Evolutionary conservation across 2,113 vertebrate genomes (phyloP).

Genomic region (Dermatemys mawii): DNA sequence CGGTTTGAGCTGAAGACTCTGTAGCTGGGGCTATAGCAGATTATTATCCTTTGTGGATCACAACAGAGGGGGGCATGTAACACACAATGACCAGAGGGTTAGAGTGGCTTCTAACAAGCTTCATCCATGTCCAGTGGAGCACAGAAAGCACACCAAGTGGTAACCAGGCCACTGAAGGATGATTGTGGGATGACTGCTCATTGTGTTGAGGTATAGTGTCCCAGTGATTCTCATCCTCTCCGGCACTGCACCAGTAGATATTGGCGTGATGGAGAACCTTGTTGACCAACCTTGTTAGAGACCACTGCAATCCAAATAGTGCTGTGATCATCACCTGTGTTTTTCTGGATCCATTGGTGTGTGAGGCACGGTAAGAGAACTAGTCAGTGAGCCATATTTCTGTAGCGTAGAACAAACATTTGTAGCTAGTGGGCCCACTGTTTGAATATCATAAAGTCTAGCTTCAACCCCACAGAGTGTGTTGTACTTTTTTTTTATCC

Average conservation of each 20-base stretch:
- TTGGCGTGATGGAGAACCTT: fast-evolving
- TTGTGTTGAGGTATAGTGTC: background rate
- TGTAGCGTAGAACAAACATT: background rate
- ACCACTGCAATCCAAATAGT: background rate
- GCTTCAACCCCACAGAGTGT: background rate
- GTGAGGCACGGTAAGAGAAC: background rate
- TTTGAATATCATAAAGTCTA: background rate
- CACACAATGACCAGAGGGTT: background rate
- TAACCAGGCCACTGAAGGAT: background rate
- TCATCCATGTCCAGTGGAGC: background rate
- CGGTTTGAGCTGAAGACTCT: background rate
- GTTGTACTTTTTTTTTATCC: fast-evolving
- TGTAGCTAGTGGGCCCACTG: background rate
- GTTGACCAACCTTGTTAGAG: background rate
- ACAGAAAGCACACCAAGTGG: background rate
- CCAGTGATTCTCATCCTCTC: background rate
- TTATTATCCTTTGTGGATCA: background rate
- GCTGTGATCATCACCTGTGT: background rate
- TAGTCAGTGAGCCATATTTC: background rate
- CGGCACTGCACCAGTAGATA: background rate
- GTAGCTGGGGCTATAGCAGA: background rate
- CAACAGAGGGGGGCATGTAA: background rate
- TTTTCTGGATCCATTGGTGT: background rate
- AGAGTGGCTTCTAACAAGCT: background rate
- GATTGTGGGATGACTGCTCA: background rate